Base-by-base conservation (phyloP, 1,140 invertebrate genomes). In the Macrobrachium nipponense region DNA sequence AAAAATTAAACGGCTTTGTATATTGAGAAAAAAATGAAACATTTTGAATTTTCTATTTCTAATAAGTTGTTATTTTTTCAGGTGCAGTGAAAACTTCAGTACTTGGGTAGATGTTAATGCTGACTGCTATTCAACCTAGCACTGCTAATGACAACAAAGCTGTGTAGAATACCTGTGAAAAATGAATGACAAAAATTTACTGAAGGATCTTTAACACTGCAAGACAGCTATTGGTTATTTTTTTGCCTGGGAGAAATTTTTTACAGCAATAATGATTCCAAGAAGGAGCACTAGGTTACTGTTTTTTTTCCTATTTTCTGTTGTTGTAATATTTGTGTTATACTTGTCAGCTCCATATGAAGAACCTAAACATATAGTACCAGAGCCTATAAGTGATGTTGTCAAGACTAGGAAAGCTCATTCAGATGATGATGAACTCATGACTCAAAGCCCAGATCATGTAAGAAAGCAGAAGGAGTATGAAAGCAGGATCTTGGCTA, bases 381-480 rank as follows among this genome's bases (percentile, higher is more conserved):
- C 70, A 62, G 72, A 64, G 12, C 83, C 23, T 44, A 43, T n/a
- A 12, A 36, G 23, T 14, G 80, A 72, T 15, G 17, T n/a, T 27
- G 12, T n/a, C n/a, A 66, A 20, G 36, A 18, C 59, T 15, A 80
- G 78, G 20, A 36, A 51, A 14, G 72, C 36, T 2, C 62, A 23
- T 44, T 20, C 58, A 66, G 78, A 87, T 11, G 17, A 15, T 20
- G 18, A 59, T 23, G 62, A 66, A 44, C 75, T 87, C 5, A 64
- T 87, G n/a, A 87, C 85, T 2, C 85, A 87, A 61, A 87, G 85
- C 51, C 85, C 85, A 27, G 68, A 87, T 18, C 78, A 87, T 44
- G 59, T 87, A 3, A 87, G 59, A 51, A 87, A 81, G 59, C 85
- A 87, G 18, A 87, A 87, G 44, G 85, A 87, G 23, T 81, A 81